These are phyloP conservation scores for Horisme vitalbata DNA, from an alignment of 2,888 invertebrate species.

Conservation along the genomic window DNA sequence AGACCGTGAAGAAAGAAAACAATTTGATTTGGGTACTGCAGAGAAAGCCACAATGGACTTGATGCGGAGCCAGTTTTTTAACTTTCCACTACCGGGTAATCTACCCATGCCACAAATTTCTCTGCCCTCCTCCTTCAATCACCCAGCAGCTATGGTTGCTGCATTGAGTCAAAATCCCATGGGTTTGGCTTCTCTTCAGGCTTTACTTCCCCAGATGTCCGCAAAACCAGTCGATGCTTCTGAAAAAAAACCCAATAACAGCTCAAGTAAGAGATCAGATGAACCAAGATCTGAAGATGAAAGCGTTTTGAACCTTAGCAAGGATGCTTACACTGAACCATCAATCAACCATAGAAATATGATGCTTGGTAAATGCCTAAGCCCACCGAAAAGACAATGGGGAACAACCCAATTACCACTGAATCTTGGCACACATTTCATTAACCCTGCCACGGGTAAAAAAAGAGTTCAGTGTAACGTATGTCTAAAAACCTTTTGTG, in stretches of 20 bases:
- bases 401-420: slow-evolving; percentile 89
- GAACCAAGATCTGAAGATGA: slow-evolving; percentile 64
- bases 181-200: slow-evolving; percentile 85
- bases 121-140: slow-evolving; percentile 79
- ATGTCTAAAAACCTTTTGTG: slow-evolving; percentile 99
- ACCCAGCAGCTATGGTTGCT: slow-evolving; percentile 86
- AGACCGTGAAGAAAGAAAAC: slow-evolving; percentile 71
- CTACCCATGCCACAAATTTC: slow-evolving; percentile 84
- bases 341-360: slow-evolving; percentile 73
- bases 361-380: slow-evolving; percentile 85
- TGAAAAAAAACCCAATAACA: slow-evolving; percentile 66
- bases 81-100: slow-evolving; percentile 82
- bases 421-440: slow-evolving; percentile 93
- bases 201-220: slow-evolving; percentile 84
- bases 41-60: slow-evolving; percentile 82
- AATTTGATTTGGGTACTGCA: slow-evolving; percentile 61
- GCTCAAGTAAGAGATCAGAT: slow-evolving; percentile 54
- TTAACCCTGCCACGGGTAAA: slow-evolving; percentile 96
- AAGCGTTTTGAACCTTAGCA: slow-evolving; percentile 74
- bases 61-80: slow-evolving; percentile 85
- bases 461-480: slow-evolving; percentile 99
- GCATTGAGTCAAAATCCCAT: slow-evolving; percentile 83
- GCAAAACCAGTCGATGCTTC: slow-evolving; percentile 66
- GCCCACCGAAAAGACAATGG: slow-evolving; percentile 91
- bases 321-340: slow-evolving; percentile 67